Percentiles rank a stretch among this genome's conserved stretches.
Conservation (phyloP, 1,140 invertebrate genomes). For the Heliconius melpomene region DNA sequence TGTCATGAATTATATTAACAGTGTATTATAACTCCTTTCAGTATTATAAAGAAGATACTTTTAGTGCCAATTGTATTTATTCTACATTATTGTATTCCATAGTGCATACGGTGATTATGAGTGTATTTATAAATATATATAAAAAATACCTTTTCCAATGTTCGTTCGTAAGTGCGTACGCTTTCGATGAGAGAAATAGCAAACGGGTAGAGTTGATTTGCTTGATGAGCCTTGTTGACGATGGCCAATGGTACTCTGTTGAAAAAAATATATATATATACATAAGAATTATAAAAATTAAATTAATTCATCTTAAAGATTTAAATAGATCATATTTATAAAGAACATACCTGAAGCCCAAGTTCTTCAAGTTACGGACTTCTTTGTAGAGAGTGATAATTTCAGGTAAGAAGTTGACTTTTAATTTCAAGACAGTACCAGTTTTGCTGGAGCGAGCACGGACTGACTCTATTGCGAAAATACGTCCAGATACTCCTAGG, state of each 20-base stretch:
- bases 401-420: conserved; percentile 98
- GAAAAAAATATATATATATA: background rate
- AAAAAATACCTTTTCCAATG: conserved; percentile 93
- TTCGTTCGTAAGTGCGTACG: conserved; percentile 97
- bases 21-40: conserved; percentile 20
- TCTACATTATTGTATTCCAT: conserved; percentile 25
- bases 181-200: conserved; percentile 99
- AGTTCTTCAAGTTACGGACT: conserved; percentile 97
- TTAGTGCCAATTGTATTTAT: conserved; percentile 34
- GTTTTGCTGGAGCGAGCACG: conserved; percentile 91
- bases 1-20: conserved; percentile 33
- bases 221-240: conserved; percentile 99
- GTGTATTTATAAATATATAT: background rate
- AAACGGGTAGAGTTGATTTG: conserved; percentile 99
- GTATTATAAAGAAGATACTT: conserved; percentile 16
- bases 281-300: background rate
- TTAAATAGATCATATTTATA: background rate
- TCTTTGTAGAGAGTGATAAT: conserved; percentile 99
- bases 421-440: conserved; percentile 94
- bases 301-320: background rate
- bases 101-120: conserved; percentile 38
- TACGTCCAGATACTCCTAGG: conserved; percentile 94
- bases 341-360: conserved; percentile 89
- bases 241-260: conserved; percentile 96
- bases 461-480: conserved; percentile 96